Conservation (phyloP, 2,888 invertebrate genomes). For the Leptothorax acervorum region DNA sequence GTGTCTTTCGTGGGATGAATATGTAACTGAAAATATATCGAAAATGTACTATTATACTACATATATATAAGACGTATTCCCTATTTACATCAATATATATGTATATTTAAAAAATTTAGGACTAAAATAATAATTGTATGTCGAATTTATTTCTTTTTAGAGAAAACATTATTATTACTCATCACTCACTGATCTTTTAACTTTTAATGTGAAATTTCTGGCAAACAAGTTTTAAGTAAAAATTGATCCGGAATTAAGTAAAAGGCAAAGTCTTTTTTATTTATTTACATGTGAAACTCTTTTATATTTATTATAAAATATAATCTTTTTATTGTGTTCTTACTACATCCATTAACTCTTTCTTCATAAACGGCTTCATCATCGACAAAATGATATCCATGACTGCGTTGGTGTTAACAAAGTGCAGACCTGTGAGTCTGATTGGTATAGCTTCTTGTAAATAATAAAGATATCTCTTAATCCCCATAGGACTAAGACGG, state of each 20-base stretch:
- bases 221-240: neutral
- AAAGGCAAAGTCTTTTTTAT: too few relatives aligned
- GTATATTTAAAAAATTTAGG: neutral
- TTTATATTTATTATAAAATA: neutral
- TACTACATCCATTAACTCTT: constrained; percentile 86
- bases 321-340: constrained; percentile 5
- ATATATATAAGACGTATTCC: neutral
- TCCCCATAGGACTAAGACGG: constrained; percentile 88
- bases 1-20: constrained; percentile 86
- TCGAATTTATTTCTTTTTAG: neutral
- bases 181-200: neutral
- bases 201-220: neutral
- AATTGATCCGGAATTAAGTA: neutral
- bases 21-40: constrained; percentile 76
- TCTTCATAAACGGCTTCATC: constrained; percentile 91
- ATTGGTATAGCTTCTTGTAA: constrained; percentile 91
- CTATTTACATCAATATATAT: neutral
- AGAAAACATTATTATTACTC: neutral
- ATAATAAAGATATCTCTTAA: constrained; percentile 90
- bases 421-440: constrained; percentile 90
- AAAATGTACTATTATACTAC: neutral
- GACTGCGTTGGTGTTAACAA: constrained; percentile 89
- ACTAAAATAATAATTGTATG: neutral
- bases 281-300: neutral
- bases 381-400: constrained; percentile 90